Evolutionary conservation across 2,113 vertebrate genomes (phyloP).

Genomic region (Corythornis madagascariensis): DNA sequence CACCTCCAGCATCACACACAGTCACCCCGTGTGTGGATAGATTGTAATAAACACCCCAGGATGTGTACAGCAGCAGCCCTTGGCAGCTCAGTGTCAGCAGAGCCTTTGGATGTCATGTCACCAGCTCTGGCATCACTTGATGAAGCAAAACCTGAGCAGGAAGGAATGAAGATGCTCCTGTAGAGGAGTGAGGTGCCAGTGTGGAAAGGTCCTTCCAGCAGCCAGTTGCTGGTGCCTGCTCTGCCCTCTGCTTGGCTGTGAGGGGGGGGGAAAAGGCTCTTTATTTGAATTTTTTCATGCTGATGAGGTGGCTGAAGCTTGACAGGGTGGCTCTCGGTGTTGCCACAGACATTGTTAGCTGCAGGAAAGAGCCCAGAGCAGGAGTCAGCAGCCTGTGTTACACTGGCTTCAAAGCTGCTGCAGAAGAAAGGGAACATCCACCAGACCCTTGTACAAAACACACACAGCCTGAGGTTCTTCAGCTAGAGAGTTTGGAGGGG

Average conservation of each 20-base stretch:
- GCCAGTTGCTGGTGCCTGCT: background rate
- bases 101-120: background rate
- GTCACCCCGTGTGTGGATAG: background rate
- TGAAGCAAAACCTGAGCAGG: background rate
- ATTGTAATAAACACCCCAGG: background rate
- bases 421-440: background rate
- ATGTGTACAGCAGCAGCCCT: rapidly evolving
- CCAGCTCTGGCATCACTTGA: background rate
- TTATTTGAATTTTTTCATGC: no score
- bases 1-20: background rate
- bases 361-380: background rate
- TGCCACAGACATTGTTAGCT: background rate
- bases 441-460: background rate
- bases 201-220: background rate
- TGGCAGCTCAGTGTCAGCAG: background rate
- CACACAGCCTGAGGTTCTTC: background rate
- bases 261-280: background rate
- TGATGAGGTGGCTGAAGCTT: rapidly evolving
- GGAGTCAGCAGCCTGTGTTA: background rate
- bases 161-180: background rate
- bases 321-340: rapidly evolving
- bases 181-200: no score
- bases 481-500: background rate
- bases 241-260: background rate
- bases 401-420: background rate